Evolutionary conservation across 2,797 vertebrate species (phyloP), one percentile per base, ranked within the genome.

Genomic region (Tenualosa ilisha): DNA sequence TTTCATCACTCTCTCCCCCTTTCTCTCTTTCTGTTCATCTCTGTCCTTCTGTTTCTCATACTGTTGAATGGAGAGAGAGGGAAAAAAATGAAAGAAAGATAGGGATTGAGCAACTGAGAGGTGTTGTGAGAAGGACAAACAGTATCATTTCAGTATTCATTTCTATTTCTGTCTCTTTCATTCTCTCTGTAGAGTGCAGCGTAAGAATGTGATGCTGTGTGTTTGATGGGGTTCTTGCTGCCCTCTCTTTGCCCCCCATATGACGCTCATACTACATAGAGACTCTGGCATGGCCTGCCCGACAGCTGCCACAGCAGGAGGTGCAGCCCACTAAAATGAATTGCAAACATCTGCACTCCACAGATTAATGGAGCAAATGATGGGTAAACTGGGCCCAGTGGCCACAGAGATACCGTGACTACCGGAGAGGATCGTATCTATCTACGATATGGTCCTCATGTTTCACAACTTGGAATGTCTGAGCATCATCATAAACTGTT

Each of bases 311-410:
- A 88, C 89, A 91, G 91, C 93, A 93, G 92, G 92, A 93, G 91
- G 93, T 90, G 90, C 91, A 88, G 86, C 63, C 83, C 83, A 88
- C 89, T 88, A 86, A 91, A 93, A 93, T 93, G 90, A 92, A 94
- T 92, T 83, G 92, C 89, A 87, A 94, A 91, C 92, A 95, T 94
- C 93, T 95, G 94, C 90, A 93, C 89, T 88, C 85, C 87, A 85
- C 89, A 91, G 92, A 94, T 93, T 94, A 94, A 94, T 93, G 91
- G 90, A 89, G 86, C 88, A 92, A 92, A 95, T 93, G 89, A 91
- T 93, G 90, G 91, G 89, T 91, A 92, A 93, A 94, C 93, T 91
- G 91, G 89, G 87, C 90, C 89, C 89, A 85, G 87, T 86, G 89
- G 89, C 85, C 90, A n/a, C 22, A 81, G 53, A 50, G 31, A 54